phyloP scores from a whole-genome alignment of 2,113 vertebrate genomes.

The Tachysurus vachellii region DNA sequence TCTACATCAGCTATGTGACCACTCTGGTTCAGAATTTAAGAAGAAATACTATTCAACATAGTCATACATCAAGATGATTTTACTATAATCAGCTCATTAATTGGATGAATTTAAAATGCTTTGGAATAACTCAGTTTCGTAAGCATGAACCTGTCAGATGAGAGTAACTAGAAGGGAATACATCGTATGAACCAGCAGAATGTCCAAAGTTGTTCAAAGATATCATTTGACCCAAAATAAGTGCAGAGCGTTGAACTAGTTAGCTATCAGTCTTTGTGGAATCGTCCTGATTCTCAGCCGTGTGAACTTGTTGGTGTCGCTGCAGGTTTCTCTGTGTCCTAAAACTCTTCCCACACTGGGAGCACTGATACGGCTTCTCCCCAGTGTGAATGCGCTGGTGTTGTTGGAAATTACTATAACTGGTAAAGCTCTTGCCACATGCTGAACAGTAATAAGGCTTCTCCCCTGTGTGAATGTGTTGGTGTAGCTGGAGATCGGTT shows the following conservation, averaged over 20 bases:
- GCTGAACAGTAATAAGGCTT: neutral
- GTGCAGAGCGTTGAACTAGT: neutral
- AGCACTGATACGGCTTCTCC: neutral
- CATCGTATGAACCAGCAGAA: neutral
- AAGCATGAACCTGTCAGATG: too few relatives aligned
- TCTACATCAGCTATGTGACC: too few relatives aligned
- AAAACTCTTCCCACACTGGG: neutral
- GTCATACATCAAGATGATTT: too few relatives aligned
- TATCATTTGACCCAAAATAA: neutral
- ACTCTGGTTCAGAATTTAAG: too few relatives aligned
- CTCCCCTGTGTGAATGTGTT: neutral
- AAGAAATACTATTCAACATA: too few relatives aligned
- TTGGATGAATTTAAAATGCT: too few relatives aligned
- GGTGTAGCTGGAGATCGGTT: neutral
- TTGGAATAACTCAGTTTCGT: too few relatives aligned
- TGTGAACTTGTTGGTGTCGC: neutral
- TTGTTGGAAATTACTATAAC: neutral
- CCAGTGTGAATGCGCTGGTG: neutral
- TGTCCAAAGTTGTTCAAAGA: too few relatives aligned
- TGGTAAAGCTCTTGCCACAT: neutral
- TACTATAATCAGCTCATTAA: too few relatives aligned
- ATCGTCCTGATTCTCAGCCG: too few relatives aligned
- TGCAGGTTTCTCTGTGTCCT: neutral
- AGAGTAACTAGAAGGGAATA: neutral
- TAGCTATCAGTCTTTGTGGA: neutral